Conservation (phyloP, 2,797 vertebrate species). For the Lithobates sylvaticus region DNA sequence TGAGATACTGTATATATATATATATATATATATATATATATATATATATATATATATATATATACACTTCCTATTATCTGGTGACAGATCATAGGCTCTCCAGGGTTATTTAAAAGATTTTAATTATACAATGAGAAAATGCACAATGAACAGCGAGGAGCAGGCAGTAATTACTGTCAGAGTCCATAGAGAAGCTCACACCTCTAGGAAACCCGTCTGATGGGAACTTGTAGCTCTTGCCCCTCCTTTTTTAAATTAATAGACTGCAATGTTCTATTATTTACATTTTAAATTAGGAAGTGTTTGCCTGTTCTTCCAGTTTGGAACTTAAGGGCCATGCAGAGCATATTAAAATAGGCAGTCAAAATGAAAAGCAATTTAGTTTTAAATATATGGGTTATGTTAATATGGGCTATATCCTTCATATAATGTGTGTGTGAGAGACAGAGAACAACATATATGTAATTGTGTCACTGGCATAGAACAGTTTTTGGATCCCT, state of each 20-base stretch:
- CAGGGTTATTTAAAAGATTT: constrained; percentile 38
- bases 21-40: too few species aligned
- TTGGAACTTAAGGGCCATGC: background rate
- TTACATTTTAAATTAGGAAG: background rate
- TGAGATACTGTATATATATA: too few species aligned
- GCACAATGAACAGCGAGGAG: constrained; percentile 27
- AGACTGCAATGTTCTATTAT: constrained; percentile 15
- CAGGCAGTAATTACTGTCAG: constrained; percentile 57
- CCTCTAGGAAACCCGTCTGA: constrained; percentile 54
- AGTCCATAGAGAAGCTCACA: constrained; percentile 47
- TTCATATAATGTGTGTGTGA: background rate
- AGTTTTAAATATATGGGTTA: background rate
- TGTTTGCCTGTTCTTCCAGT: background rate
- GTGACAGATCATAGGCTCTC: background rate
- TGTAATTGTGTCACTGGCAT: background rate
- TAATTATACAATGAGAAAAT: constrained; percentile 55
- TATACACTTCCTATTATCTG: too few species aligned
- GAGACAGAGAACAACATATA: background rate
- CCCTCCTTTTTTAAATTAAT: constrained; percentile 11
- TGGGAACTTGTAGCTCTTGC: background rate
- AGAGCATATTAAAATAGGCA: background rate
- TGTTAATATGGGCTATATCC: background rate
- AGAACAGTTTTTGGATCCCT: background rate
- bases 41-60: too few species aligned
- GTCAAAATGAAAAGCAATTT: background rate